These are phyloP conservation scores for Drosophila sturtevanti DNA, from an alignment of 1,140 invertebrate species.

Conservation along the genomic window DNA sequence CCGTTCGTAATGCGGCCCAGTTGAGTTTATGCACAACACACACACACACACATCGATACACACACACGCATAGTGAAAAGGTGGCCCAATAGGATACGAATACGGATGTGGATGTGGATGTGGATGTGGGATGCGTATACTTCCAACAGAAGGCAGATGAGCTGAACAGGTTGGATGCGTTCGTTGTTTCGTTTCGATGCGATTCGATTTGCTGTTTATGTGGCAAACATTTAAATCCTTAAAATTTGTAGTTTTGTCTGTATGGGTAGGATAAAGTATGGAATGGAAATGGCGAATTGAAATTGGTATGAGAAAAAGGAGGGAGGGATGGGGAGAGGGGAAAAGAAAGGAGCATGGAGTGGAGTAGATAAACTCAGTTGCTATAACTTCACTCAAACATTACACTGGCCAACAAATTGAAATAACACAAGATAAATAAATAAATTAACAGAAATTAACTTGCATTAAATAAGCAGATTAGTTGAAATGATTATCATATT, in stretches of 20 bases:
- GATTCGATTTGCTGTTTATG: slow-evolving; percentile 51
- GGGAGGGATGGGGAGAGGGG: background rate
- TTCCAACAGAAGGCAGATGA: slow-evolving; percentile 25
- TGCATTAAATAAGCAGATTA: background rate
- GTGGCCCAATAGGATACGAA: slow-evolving; percentile 49
- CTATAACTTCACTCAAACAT: slow-evolving; percentile 19
- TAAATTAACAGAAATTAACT: too few species aligned
- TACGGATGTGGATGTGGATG: slow-evolving; percentile 24
- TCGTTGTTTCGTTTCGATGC: slow-evolving; percentile 27
- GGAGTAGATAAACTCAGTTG: slow-evolving; percentile 41
- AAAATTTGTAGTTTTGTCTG: slow-evolving; percentile 65
- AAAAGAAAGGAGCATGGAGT: background rate
- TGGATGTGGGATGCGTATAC: slow-evolving; percentile 24
- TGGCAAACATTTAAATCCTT: slow-evolving; percentile 75
- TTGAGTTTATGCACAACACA: slow-evolving; percentile 62
- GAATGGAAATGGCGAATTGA: slow-evolving; percentile 23
- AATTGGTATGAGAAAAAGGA: background rate
- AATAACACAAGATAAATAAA: background rate
- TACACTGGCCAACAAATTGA: slow-evolving; percentile 1
- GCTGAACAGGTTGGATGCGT: slow-evolving; percentile 19
- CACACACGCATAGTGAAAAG: slow-evolving; percentile 35
- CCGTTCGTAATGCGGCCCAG: slow-evolving; percentile 69
- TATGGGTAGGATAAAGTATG: slow-evolving; percentile 36
- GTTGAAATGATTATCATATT: too few species aligned
- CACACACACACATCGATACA: background rate